Evolutionary conservation across 2,113 vertebrate genomes (phyloP), one percentile per base, ranked within the genome.

Genomic region (Pardalotus punctatus): DNA sequence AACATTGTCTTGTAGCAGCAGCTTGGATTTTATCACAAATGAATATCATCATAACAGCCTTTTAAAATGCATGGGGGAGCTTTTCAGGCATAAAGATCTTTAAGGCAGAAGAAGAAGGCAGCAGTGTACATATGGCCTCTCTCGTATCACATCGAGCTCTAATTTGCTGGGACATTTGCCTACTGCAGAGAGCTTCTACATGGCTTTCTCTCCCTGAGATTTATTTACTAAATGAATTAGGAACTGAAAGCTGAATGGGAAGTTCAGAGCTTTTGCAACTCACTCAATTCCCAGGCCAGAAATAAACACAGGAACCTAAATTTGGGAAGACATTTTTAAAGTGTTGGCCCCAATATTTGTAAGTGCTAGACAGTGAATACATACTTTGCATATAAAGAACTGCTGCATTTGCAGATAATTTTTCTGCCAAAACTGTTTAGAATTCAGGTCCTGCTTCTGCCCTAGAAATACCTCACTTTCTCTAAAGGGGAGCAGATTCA

Each of bases 1-100:
- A 94, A 90, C 83, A 57, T 58, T 50, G 10, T 78, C 56, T 23
- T 40, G 40, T 51, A 71, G 87, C 20, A 5, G 90, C 85, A 94
- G 71, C 60, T 92, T 91, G 87, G 84, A 31, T 96, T 96, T 96
- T 95, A 89, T 77, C 81, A 91, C 71, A 93, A 92, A 70, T 56
- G 47, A 93, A 80, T 90, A 40, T 76, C 69, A 67, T 92, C 64
- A 25, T 90, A 93, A 88, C 72, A 83, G 81, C 65, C 71, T 95
- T 94, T 91, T 91, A 94, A 94, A 85, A 82, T 86, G 66, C 84
- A 65, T 71, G 51, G 60, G 91, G 74, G 88, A 94, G 53, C 90
- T 92, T 88, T 91, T 69, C 71, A 95, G 74, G 43, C 67, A 31
- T 81, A 56, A 81, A 90, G 85, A 86, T 90, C 67, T 95, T 90